A percentile compares a stretch with the other conserved stretches of the same genome.
Evolutionary conservation across 2,888 invertebrate species (phyloP).

Genomic region (Diarsia dahlii): DNA sequence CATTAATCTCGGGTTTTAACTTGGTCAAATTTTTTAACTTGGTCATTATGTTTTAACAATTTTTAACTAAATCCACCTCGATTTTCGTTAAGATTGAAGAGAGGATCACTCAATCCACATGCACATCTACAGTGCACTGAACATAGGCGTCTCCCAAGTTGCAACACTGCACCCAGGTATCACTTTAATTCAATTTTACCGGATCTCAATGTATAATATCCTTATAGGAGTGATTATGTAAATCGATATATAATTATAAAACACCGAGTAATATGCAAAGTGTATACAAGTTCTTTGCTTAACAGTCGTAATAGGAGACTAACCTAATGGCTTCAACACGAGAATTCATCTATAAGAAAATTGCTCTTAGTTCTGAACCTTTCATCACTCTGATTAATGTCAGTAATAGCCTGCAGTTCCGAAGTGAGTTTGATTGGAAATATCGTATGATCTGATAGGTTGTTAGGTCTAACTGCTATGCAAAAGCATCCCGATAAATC

Average conservation of each 20-base stretch:
- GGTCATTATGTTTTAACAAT: too few relatives aligned
- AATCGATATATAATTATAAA: conserved; percentile 44
- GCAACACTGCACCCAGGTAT: conserved; percentile 24
- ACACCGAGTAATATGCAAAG: conserved; percentile 40
- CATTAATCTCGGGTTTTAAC: too few relatives aligned
- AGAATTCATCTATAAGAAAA: background rate
- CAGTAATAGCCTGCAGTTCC: background rate
- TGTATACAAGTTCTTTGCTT: conserved; percentile 16
- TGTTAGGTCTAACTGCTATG: too few relatives aligned
- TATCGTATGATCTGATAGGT: too few relatives aligned
- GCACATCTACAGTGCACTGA: too few relatives aligned
- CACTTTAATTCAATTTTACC: conserved; percentile 57
- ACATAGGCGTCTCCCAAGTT: conserved; percentile 10
- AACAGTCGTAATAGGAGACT: conserved; percentile 10
- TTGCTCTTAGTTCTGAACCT: background rate
- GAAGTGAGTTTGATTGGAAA: too few relatives aligned
- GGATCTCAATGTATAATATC: conserved; percentile 38
- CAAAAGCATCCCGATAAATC: too few relatives aligned
- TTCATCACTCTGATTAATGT: too few relatives aligned
- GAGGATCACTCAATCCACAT: too few relatives aligned
- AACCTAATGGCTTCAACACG: conserved; percentile 1
- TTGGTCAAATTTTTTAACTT: too few relatives aligned
- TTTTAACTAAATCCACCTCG: too few relatives aligned
- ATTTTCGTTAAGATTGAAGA: too few relatives aligned
- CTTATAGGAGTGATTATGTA: conserved; percentile 50